Conservation (phyloP, 2,113 vertebrate species). For the Hucho hucho region DNA sequence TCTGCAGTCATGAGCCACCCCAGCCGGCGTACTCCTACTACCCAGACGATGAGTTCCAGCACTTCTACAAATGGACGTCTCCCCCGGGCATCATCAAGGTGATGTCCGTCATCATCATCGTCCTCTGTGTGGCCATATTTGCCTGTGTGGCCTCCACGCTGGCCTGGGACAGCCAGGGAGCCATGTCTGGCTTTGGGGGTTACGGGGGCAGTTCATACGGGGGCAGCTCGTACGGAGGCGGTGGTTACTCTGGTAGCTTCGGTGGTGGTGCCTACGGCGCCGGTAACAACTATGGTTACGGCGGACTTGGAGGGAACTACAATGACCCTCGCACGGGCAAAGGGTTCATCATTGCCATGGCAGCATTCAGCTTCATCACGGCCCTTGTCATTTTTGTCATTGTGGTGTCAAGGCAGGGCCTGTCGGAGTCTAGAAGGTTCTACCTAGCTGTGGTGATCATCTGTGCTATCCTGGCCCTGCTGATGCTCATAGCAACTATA, state of each 20-base stretch:
- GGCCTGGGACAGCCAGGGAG: slow-evolving; percentile 77
- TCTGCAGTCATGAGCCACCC: slow-evolving; percentile 55
- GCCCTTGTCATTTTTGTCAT: slow-evolving; percentile 78
- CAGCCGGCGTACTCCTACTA: slow-evolving; percentile 88
- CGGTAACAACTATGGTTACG: slow-evolving; percentile 67
- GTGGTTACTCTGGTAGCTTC: slow-evolving; percentile 6
- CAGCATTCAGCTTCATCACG: slow-evolving; percentile 77
- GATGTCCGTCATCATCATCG: slow-evolving; percentile 75
- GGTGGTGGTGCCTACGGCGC: slow-evolving; percentile 45
- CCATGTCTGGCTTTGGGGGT: not conserved
- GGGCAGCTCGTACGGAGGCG: slow-evolving; percentile 15
- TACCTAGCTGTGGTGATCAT: slow-evolving; percentile 79
- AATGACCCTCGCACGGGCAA: slow-evolving; percentile 82
- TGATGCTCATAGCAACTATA: slow-evolving; percentile 84
- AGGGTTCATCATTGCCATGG: slow-evolving; percentile 85
- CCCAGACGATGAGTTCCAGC: slow-evolving; percentile 86
- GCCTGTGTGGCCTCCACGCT: slow-evolving; percentile 89
- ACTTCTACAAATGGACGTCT: slow-evolving; percentile 87
- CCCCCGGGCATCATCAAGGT: slow-evolving; percentile 88
- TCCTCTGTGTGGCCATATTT: slow-evolving; percentile 84
- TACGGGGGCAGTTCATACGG: slow-evolving; percentile 22
- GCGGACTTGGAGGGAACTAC: slow-evolving; percentile 73
- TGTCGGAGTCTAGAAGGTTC: slow-evolving; percentile 77
- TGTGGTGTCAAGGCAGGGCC: slow-evolving; percentile 72
- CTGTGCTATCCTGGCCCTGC: slow-evolving; percentile 73